Evolutionary conservation across 30 jellyfish, hydroid and myxozoan genomes (phyloP).

Genomic region (Sanderia malayensis): DNA sequence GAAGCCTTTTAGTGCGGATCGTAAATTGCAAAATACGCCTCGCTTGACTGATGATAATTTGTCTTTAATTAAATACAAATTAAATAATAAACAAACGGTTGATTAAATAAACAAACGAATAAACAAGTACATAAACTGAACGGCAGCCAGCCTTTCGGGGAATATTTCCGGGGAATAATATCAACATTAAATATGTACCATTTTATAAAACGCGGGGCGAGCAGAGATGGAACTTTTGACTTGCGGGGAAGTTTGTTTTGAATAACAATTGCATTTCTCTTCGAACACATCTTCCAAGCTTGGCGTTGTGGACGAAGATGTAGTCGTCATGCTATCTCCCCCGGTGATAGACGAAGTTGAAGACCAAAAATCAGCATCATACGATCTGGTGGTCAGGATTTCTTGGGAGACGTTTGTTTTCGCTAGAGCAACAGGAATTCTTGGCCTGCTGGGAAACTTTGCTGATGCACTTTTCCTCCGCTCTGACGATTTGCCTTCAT

Average conservation of each 20-base stretch:
- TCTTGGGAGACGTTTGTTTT: conserved; percentile 42
- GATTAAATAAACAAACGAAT: too few relatives aligned
- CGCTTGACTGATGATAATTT: too few relatives aligned
- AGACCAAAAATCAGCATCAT: conserved; percentile 54
- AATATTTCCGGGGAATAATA: too few relatives aligned
- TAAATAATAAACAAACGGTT: too few relatives aligned
- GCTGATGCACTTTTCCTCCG: conserved; percentile 9
- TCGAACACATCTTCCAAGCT: conserved; percentile 55
- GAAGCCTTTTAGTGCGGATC: too few relatives aligned
- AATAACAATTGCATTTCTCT: conserved; percentile 11
- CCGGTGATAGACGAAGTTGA: conserved; percentile 26
- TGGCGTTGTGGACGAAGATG: conserved; percentile 7
- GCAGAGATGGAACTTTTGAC: neutral
- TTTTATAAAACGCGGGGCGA: conserved; percentile 8
- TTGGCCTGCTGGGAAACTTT: conserved; percentile 50
- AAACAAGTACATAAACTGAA: too few relatives aligned
- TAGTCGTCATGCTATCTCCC: conserved; percentile 47
- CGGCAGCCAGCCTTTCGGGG: too few relatives aligned
- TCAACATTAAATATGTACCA: neutral
- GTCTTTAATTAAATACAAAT: too few relatives aligned
- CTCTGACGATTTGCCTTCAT: conserved; percentile 15
- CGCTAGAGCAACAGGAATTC: conserved; percentile 48
- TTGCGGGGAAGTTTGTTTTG: conserved; percentile 1
- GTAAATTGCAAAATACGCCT: too few relatives aligned
- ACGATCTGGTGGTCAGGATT: conserved; percentile 21